Percentiles rank a stretch among this genome's conserved stretches.
These are phyloP conservation scores for Chamaetylas fuelleborni DNA, from an alignment of 2,113 vertebrate species.

Conservation along the genomic window DNA sequence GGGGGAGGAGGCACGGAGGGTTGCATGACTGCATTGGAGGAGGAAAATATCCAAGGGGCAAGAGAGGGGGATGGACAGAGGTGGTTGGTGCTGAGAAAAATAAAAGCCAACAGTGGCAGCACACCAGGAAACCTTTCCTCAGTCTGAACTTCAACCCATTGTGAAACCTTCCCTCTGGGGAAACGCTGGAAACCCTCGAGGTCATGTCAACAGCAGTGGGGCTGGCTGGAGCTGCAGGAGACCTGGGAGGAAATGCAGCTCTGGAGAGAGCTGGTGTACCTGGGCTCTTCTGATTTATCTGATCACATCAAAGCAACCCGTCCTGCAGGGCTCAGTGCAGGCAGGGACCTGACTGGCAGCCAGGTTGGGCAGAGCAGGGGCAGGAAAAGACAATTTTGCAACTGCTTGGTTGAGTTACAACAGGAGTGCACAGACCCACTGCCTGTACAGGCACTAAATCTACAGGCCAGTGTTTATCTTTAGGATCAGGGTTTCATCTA, in stretches of 20 bases:
- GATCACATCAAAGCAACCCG: background rate
- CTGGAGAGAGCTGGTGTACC: background rate
- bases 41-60: background rate
- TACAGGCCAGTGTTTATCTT: background rate
- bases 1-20: accelerated
- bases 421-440: background rate
- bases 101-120: background rate
- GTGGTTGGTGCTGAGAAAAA: background rate
- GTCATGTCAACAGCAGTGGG: background rate
- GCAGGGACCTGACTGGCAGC: background rate
- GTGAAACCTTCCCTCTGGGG: constrained; percentile 2
- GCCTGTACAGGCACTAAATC: background rate
- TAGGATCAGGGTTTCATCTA: background rate
- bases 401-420: background rate
- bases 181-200: background rate
- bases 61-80: background rate
- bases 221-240: background rate
- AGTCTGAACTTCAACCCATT: background rate
- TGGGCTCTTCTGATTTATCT: background rate
- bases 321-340: background rate
- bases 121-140: background rate
- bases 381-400: background rate
- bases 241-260: background rate
- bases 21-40: accelerated
- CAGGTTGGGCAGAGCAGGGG: background rate